These are phyloP conservation scores for Ibycter americanus DNA, from an alignment of 2,797 vertebrate species.

Conservation along the genomic window DNA sequence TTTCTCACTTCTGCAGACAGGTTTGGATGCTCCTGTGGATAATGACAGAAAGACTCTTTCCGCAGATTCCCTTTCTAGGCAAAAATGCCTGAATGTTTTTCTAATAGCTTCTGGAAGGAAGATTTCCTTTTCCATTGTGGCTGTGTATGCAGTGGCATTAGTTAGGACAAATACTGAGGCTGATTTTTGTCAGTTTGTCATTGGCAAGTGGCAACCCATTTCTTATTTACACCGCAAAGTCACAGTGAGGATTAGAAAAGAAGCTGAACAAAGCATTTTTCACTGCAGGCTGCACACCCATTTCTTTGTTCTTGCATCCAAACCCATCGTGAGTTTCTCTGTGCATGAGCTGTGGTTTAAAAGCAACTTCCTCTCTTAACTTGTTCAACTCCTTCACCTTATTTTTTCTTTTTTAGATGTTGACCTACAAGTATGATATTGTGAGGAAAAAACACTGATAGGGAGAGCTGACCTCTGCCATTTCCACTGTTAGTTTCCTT, in stretches of 20 bases:
- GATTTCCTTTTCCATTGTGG: background rate
- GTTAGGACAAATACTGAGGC: too few species aligned
- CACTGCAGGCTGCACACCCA: background rate
- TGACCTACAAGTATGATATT: background rate
- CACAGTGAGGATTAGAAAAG: background rate
- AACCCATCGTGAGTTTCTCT: background rate
- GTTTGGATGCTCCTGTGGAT: background rate
- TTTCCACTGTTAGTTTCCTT: background rate
- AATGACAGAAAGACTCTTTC: background rate
- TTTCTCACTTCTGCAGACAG: background rate
- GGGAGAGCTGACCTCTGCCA: background rate
- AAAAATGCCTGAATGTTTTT: background rate
- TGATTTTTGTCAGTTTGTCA: background rate
- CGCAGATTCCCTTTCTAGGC: background rate
- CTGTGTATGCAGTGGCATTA: background rate
- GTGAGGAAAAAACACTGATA: background rate
- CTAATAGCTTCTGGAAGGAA: background rate
- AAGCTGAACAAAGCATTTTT: background rate
- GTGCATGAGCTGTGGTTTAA: background rate
- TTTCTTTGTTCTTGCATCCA: background rate
- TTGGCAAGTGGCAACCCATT: background rate
- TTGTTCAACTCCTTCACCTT: background rate
- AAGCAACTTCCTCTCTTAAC: background rate
- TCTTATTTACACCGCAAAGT: background rate
- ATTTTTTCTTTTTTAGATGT: background rate